Evolutionary conservation across 1,140 invertebrate genomes (phyloP).

Genomic region (Zaprionus gabonicus): DNA sequence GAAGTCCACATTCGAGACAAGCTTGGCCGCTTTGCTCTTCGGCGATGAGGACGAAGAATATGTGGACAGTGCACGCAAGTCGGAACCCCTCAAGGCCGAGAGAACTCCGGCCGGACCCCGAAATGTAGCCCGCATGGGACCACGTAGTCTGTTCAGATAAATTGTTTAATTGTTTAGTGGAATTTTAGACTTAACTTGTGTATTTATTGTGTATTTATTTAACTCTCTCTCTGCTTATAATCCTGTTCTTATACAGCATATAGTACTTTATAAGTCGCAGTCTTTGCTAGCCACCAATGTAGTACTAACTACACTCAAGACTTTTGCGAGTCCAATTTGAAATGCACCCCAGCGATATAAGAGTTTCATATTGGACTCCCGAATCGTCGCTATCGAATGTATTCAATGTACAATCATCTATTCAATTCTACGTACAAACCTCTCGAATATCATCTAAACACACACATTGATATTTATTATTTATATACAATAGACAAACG

Average conservation of each 20-base stretch:
- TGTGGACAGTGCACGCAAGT: slow-evolving; percentile 64
- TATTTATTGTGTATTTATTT: slow-evolving; percentile 57
- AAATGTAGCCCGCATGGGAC: slow-evolving; percentile 77
- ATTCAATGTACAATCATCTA: slow-evolving; percentile 38
- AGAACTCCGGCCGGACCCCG: slow-evolving; percentile 54
- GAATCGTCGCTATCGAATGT: slow-evolving; percentile 72
- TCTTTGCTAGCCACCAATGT: slow-evolving; percentile 47
- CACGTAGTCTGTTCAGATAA: slow-evolving; percentile 68
- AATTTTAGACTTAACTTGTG: slow-evolving; percentile 73
- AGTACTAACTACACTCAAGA: slow-evolving; percentile 27
- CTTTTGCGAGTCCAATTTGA: slow-evolving; percentile 84
- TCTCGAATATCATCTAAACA: slow-evolving; percentile 19
- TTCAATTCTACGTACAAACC: slow-evolving; percentile 47
- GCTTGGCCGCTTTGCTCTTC: slow-evolving; percentile 76
- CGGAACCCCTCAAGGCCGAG: slow-evolving; percentile 30
- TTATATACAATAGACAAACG: slow-evolving; percentile 24
- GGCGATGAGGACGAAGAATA: slow-evolving; percentile 72
- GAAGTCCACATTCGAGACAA: slow-evolving; percentile 78
- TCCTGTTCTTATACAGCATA: slow-evolving; percentile 38
- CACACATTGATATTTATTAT: slow-evolving; percentile 33
- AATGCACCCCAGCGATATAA: slow-evolving; percentile 20
- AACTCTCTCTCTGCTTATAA: slow-evolving; percentile 14
- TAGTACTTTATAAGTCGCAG: slow-evolving; percentile 51
- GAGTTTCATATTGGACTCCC: slow-evolving; percentile 83
- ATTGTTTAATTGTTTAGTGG: slow-evolving; percentile 51